These are phyloP conservation scores for Zalophus californianus DNA, from an alignment of 2,797 vertebrate species.

Conservation along the genomic window DNA sequence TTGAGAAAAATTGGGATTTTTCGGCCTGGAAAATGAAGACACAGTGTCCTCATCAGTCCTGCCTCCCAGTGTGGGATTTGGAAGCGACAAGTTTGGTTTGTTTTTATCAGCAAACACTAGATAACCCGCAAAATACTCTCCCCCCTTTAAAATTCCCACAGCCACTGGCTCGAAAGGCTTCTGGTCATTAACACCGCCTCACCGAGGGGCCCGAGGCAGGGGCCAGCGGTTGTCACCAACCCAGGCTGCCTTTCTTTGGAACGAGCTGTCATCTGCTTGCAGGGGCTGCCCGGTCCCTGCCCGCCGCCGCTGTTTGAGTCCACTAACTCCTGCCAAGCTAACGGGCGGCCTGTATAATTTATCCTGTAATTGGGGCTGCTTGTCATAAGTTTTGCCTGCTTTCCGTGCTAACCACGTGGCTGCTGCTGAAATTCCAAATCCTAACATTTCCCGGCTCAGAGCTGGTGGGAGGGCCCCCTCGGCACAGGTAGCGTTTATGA, in stretches of 20 bases:
- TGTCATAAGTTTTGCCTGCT: conserved; percentile 6
- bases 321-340: conserved; percentile 54
- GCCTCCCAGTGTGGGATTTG: not conserved
- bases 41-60: not conserved
- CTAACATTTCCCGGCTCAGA: not conserved
- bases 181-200: not conserved
- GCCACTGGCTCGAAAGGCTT: not conserved
- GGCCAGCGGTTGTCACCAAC: not conserved
- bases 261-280: conserved; percentile 3
- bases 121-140: not conserved
- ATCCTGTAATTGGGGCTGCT: conserved; percentile 66
- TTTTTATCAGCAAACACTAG: not conserved
- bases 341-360: conserved; percentile 2
- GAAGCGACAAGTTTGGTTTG: not conserved
- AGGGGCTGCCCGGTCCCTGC: not conserved
- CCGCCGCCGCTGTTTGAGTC: not conserved
- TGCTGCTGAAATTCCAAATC: not conserved
- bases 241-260: not conserved
- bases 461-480: conserved; percentile 24
- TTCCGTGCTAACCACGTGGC: conserved; percentile 16
- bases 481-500: not conserved
- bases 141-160: not conserved
- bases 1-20: conserved; percentile 53
- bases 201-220: not conserved
- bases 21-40: conserved; percentile 59